Percentiles rank a stretch among this genome's conserved stretches.
These are phyloP conservation scores for Sebastes goodei DNA, from an alignment of 2,797 vertebrate genomes.

Conservation along the genomic window DNA sequence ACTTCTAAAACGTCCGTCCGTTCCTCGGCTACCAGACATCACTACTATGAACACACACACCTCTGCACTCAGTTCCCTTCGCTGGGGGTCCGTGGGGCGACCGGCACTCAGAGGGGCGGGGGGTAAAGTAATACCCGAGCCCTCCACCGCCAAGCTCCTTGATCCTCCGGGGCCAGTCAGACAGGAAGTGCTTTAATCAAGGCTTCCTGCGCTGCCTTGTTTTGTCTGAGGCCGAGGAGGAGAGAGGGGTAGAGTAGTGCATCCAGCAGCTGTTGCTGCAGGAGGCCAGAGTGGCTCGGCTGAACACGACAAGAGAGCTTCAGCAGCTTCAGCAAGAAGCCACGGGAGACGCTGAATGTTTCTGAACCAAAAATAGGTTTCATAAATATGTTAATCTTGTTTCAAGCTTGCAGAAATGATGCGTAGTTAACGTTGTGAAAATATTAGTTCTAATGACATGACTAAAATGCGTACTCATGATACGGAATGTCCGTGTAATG, in stretches of 20 bases:
- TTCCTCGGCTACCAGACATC: neutral
- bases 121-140: slow-evolving; percentile 54
- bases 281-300: neutral
- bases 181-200: slow-evolving; percentile 84
- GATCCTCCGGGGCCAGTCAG: slow-evolving; percentile 58
- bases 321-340: neutral
- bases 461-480: too few species aligned
- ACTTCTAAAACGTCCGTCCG: too few species aligned
- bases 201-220: slow-evolving; percentile 71
- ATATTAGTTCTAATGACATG: too few species aligned
- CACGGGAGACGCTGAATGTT: too few species aligned
- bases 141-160: slow-evolving; percentile 28
- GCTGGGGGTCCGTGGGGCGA: slow-evolving; percentile 9
- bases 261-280: slow-evolving; percentile 68
- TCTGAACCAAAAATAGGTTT: too few species aligned
- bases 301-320: neutral
- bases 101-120: slow-evolving; percentile 20
- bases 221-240: slow-evolving; percentile 70
- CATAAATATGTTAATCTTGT: too few species aligned
- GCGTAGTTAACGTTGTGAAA: too few species aligned
- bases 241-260: slow-evolving; percentile 43
- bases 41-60: neutral
- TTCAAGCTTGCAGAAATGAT: too few species aligned
- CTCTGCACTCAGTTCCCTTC: slow-evolving; percentile 31
- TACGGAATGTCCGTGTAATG: too few species aligned